phyloP scores from a whole-genome alignment of 2,113 vertebrate species.

The Datnioides undecimradiatus region DNA sequence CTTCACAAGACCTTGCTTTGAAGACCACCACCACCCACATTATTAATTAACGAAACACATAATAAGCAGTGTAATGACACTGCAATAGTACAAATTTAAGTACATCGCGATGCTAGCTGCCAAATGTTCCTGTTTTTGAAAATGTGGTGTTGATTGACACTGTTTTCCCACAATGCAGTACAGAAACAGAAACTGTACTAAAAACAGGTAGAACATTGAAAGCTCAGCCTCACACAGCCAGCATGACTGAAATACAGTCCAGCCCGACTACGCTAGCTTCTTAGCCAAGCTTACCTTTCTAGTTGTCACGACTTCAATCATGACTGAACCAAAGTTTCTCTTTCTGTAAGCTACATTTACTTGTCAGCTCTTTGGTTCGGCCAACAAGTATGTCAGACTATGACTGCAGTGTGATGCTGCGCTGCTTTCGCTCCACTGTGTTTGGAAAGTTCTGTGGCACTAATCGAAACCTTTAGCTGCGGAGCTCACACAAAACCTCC shows the following conservation, averaged over 20 bases:
- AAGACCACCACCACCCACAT: no score
- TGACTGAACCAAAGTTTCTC: neutral
- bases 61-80: neutral
- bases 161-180: neutral
- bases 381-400: neutral
- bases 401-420: neutral
- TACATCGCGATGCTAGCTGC: no score
- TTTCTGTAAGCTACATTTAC: neutral
- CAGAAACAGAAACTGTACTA: no score
- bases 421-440: neutral
- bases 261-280: neutral
- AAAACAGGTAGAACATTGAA: neutral
- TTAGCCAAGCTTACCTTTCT: no score
- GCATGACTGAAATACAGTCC: neutral
- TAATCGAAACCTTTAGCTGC: slow-evolving; percentile 2
- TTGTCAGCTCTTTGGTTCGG: neutral
- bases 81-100: neutral
- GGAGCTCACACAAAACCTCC: neutral
- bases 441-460: neutral
- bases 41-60: no score
- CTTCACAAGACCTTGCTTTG: no score
- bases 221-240: neutral
- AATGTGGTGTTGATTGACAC: neutral
- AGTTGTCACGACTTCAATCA: neutral
- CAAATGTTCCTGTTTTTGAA: neutral